Percentiles rank a stretch among this genome's conserved stretches.
Conservation (phyloP, 2,113 vertebrate species). For the Megalops atlanticus region DNA sequence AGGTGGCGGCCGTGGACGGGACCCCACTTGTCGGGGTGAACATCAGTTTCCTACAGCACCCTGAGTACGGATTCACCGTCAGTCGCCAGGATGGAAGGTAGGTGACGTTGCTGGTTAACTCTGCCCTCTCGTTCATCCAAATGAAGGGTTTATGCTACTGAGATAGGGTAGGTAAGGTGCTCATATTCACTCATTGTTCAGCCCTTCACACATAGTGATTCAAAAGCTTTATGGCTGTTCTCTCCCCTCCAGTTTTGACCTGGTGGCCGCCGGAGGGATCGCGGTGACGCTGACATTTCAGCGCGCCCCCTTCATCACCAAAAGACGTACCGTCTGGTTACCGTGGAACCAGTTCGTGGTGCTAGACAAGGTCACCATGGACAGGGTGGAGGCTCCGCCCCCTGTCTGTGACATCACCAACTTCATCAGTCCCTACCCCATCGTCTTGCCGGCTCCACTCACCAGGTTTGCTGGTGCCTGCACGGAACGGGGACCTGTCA, state of each 20-base stretch:
- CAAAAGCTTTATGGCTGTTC: too few species aligned
- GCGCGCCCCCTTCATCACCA: slow-evolving; percentile 88
- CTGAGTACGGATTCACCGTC: slow-evolving; percentile 92
- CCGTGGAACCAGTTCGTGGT: slow-evolving; percentile 96
- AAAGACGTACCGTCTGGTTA: slow-evolving; percentile 90
- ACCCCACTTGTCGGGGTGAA: slow-evolving; percentile 95
- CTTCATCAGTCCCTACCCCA: slow-evolving; percentile 87
- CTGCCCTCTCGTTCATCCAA: slow-evolving; percentile 20
- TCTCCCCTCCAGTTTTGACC: slow-evolving; percentile 83
- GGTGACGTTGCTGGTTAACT: not conserved
- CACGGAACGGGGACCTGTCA: slow-evolving; percentile 85
- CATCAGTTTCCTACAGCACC: slow-evolving; percentile 90
- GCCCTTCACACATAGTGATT: not conserved
- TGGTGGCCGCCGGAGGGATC: slow-evolving; percentile 90
- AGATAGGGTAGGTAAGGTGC: not conserved
- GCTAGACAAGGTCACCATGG: slow-evolving; percentile 90
- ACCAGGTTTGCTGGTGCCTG: slow-evolving; percentile 88
- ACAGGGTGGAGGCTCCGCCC: slow-evolving; percentile 70
- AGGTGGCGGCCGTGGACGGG: slow-evolving; percentile 84
- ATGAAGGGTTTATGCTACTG: not conserved
- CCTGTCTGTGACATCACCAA: slow-evolving; percentile 83
- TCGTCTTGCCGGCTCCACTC: slow-evolving; percentile 91
- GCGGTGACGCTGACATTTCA: slow-evolving; percentile 92
- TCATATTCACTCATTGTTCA: not conserved
- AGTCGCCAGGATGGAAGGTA: slow-evolving; percentile 96